Evolutionary conservation across 2,888 invertebrate genomes (phyloP).

Genomic region (Rotaria magnacalcarata): DNA sequence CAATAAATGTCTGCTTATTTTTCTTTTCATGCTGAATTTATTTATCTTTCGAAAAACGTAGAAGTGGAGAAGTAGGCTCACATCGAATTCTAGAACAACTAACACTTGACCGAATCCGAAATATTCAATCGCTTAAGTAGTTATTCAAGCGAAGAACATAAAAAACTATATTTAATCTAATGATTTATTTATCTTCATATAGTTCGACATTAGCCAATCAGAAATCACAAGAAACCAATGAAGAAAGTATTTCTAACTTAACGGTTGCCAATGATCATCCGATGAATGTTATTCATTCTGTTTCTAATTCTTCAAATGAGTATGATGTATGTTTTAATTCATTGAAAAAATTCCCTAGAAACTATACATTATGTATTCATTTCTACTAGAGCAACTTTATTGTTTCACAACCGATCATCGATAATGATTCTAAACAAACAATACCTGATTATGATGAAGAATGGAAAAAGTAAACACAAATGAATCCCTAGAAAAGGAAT

Average conservation of each 20-base stretch:
- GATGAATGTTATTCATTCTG: background rate
- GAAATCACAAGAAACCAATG: background rate
- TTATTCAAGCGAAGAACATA: background rate
- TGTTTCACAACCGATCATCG: background rate
- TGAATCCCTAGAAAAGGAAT: too few relatives aligned
- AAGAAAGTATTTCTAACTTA: background rate
- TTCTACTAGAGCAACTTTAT: background rate
- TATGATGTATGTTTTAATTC: background rate
- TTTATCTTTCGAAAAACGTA: background rate
- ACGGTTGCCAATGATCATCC: too few relatives aligned
- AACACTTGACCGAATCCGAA: conserved; percentile 4
- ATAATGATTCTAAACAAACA: background rate
- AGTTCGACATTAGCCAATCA: too few relatives aligned
- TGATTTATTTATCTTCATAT: too few relatives aligned
- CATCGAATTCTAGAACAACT: background rate
- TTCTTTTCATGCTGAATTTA: background rate
- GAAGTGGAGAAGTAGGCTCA: background rate
- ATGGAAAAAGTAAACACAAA: background rate
- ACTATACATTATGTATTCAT: background rate
- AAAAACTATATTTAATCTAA: too few relatives aligned
- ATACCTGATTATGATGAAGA: background rate
- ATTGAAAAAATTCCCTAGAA: background rate
- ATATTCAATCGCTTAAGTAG: background rate
- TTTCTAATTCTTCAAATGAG: too few relatives aligned
- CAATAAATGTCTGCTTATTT: background rate